Evolutionary conservation across 2,113 vertebrate species (phyloP), one percentile per base, ranked within the genome.

Genomic region (Bubo scandiacus): DNA sequence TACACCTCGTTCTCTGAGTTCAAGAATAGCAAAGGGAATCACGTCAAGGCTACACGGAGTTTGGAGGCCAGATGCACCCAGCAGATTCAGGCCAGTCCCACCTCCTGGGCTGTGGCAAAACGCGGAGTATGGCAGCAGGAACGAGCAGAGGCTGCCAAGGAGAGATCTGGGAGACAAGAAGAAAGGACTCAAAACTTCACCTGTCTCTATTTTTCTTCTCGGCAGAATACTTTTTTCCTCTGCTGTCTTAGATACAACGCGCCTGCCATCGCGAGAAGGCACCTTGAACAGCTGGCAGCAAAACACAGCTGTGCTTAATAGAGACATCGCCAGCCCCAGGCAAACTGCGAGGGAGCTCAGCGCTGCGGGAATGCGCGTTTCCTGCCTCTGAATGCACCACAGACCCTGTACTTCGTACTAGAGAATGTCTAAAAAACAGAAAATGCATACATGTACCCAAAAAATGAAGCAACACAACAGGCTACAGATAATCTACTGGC

Each of bases 331-430:
- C 59, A 67, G 54, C 26, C 59, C 18, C 65, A 51, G 71, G 29
- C 2, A 0, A 58, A 30, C 4, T 0, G 3, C 0, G 6, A 63
- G 30, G 36, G 38, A 79, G 42, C 22, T n/a, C 49, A 49, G 34
- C 1, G 2, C 42, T 42, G 17, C 2, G 1, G 17, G 36, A 86
- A 9, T 1, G 2, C 1, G 1, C 5, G 0, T 34, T 36, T 32
- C 58, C 54, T 38, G 4, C 51, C 22, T 21, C n/a, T 7, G 18
- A 51, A 42, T 4, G 32, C 55, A 63, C 11, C 32, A n/a, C 0
- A 0, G 17, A 25, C 36, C 34, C 36, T 14, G 16, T 61, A 27
- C 42, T 70, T 54, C 21, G 8, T 47, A 5, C 22, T 36, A 38
- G 8, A 27, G 6, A 36, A 27, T 2, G 5, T 20, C 57, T 57